Conservation (phyloP, 2,797 vertebrate genomes). For the Antennarius maculatus region DNA sequence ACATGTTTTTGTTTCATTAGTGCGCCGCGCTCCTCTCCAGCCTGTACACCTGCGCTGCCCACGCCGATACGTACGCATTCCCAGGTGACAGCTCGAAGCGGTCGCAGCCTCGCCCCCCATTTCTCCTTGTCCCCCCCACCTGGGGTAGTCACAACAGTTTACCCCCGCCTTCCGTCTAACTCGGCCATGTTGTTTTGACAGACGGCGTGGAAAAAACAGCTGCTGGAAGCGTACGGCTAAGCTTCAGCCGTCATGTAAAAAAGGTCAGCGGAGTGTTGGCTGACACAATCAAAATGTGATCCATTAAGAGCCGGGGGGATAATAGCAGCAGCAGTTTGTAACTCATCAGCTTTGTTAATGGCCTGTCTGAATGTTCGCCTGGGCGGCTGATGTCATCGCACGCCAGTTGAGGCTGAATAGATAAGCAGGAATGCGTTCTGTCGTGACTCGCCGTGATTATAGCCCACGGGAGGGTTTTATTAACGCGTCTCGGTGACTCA, state of each 20-base stretch:
- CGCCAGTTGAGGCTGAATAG: conserved; percentile 65
- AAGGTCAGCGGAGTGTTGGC: conserved; percentile 67
- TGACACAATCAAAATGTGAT: conserved; percentile 85
- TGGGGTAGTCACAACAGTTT: conserved; percentile 77
- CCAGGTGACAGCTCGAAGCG: conserved; percentile 71
- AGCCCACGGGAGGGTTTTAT: conserved; percentile 56
- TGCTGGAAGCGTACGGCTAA: conserved; percentile 68
- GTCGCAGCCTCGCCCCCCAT: conserved; percentile 37
- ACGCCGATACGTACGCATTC: conserved; percentile 77
- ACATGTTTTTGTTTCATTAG: conserved; percentile 92
- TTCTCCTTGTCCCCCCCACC: conserved; percentile 76
- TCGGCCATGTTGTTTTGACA: conserved; percentile 84
- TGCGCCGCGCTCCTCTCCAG: conserved; percentile 75
- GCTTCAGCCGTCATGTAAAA: conserved; percentile 69
- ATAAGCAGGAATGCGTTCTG: conserved; percentile 71
- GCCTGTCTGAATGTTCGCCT: conserved; percentile 71
- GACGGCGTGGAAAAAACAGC: conserved; percentile 80
- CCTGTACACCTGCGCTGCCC: conserved; percentile 63
- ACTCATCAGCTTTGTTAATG: conserved; percentile 83
- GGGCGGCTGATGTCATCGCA: conserved; percentile 77
- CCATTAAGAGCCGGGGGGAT: conserved; percentile 83
- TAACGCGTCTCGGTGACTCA: conserved; percentile 53
- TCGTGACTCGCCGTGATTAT: conserved; percentile 67
- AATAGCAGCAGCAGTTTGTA: conserved; percentile 79
- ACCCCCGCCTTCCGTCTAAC: conserved; percentile 32